Conservation (phyloP, 1,140 invertebrate species). For the Zaprionus inermis region DNA sequence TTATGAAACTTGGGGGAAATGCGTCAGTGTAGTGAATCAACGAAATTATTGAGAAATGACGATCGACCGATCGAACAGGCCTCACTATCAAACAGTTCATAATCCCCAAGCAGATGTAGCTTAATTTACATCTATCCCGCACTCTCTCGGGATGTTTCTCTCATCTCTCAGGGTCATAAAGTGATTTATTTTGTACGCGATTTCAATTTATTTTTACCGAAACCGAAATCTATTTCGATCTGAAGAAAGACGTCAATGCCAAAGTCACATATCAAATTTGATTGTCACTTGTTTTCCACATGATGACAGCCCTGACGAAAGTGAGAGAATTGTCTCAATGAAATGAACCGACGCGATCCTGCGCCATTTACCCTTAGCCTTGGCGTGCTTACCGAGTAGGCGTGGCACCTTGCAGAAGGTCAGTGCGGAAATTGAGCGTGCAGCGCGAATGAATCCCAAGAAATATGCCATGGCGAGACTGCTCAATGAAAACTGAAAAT, state of each 20-base stretch:
- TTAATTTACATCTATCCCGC: neutral
- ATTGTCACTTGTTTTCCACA: constrained; percentile 49
- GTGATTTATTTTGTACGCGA: constrained; percentile 49
- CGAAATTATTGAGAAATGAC: constrained; percentile 1
- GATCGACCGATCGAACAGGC: neutral
- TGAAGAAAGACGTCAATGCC: constrained; percentile 69
- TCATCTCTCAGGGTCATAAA: neutral
- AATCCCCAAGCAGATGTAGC: neutral
- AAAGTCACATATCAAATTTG: constrained; percentile 76
- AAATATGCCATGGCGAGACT: constrained; percentile 36
- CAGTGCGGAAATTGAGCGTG: constrained; percentile 36
- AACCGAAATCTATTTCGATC: constrained; percentile 69
- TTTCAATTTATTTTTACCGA: constrained; percentile 57
- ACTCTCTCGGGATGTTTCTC: neutral
- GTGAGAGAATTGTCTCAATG: constrained; percentile 46
- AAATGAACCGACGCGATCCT: constrained; percentile 36
- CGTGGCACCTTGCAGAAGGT: constrained; percentile 12
- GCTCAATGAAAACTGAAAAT: constrained; percentile 42
- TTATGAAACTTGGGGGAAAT: constrained; percentile 3
- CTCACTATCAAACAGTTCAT: neutral
- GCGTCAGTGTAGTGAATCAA: neutral
- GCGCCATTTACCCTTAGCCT: constrained; percentile 50
- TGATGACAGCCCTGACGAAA: constrained; percentile 38
- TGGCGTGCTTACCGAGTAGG: neutral
- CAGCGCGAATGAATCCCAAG: constrained; percentile 10